Base-by-base conservation (phyloP, 2,113 vertebrate species). In the Lipophrys pholis region DNA sequence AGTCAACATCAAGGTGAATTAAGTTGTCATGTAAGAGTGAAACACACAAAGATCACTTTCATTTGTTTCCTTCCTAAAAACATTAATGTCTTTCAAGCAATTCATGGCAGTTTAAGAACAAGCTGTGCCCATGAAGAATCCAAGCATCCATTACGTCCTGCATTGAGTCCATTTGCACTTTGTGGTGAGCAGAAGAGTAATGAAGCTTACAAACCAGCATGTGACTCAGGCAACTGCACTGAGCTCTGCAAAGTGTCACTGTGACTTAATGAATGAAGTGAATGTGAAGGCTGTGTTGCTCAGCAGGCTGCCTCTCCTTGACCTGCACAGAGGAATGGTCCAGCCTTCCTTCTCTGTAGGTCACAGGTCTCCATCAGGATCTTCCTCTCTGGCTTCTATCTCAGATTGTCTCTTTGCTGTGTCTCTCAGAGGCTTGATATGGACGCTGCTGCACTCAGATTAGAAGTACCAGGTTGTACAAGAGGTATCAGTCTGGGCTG, bases 351-450 rank as follows among this genome's bases (percentile, higher is more conserved):
- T 12, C n/a, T 3, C 6, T 59, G 21, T 74, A n/a, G 46, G 46
- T 58, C 15, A 39, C 15, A 61, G 30, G 41, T 49, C 49, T 39
- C 39, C 50, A 15, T 67, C 65, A 11, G n/a, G 8, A 76, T 40
- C 63, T 7, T 83, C n/a, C 45, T 30, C 6, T 6, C 9, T 7
- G 16, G 9, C 35, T 41, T 75, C 68, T 75, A 90, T 86, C 82
- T 84, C 73, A 21, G 52, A 62, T 16, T 40, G 72, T 60, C 62
- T 43, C 30, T 48, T 39, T 90, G 82, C 89, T 89, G 54, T 46
- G 78, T 89, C 84, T 90, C 46, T 45, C 1, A 17, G 8, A 11
- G 11, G 8, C 7, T 50, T 46, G 80, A 76, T 77, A 48, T 48
- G 14, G 12, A 7, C 8, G 12, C 6, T 3, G 14, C 45, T n/a